Evolutionary conservation across 2,113 vertebrate species (phyloP), one percentile per base, ranked within the genome.

Genomic region (Corythornis vintsioides): DNA sequence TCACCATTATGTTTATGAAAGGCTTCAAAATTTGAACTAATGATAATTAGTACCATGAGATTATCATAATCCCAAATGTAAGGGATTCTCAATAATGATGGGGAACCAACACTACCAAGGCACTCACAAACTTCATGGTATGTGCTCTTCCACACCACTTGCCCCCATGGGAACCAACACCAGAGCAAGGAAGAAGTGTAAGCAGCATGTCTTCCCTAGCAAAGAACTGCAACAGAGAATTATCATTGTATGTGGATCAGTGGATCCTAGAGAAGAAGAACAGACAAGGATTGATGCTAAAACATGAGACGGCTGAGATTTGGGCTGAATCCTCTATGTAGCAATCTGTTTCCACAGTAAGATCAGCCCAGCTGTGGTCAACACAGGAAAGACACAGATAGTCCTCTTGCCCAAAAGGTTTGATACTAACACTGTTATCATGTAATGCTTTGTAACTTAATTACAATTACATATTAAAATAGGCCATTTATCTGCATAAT

Each of bases 61-160:
- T 71, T 3, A 57, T 17, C 42, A 74, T 13, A n/a, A 16, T 17
- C 11, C 16, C 42, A 42, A 57, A 38, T 0, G 0, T 4, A 15
- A 86, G 14, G 15, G 72, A 25, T 71, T 73, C 28, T 67, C 60
- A 69, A 2, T 13, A 29, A 4, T 2, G 16, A 13, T 0, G 2
- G 13, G 50, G 60, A 70, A 29, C 6, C 50, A 43, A 24, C 7
- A 12, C 0, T 0, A 71, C 17, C 5, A 5, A 83, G 55, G 56
- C 59, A 73, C 3, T 8, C 2, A 1, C 28, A 79, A 5, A 13
- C 40, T 66, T 29, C 25, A 3, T 0, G 14, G 14, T 2, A 21
- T 1, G 1, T 14, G 20, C n/a, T 40, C 35, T 15, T 16, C 42
- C 31, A 25, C 13, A 38, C 6, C 18, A 8, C 56, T 47, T 16